phyloP scores from a whole-genome alignment of 2,797 vertebrate species.

The Bryconaethiops microstoma region DNA sequence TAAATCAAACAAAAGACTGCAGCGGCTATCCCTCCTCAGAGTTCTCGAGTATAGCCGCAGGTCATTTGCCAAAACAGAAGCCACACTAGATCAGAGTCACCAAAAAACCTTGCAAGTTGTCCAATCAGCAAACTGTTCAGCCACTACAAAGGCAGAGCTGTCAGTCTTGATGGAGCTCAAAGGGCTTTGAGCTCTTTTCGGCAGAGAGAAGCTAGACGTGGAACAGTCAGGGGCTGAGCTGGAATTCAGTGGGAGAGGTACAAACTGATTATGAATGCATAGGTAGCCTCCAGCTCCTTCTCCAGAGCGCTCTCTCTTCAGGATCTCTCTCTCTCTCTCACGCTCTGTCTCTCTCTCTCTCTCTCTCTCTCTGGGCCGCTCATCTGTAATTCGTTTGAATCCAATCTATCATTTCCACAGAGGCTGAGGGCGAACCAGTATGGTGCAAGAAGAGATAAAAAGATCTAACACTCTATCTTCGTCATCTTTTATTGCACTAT shows the following conservation, averaged over 20 bases:
- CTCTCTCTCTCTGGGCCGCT: slow-evolving; percentile 17
- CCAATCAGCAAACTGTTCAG: slow-evolving; percentile 40
- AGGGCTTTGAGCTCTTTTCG: slow-evolving; percentile 38
- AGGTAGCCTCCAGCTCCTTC: slow-evolving; percentile 54
- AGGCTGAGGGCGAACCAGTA: slow-evolving; percentile 5
- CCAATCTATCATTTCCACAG: slow-evolving; percentile 44
- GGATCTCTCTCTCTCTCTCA: slow-evolving; percentile 31
- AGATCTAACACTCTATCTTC: slow-evolving; percentile 35
- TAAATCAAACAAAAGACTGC: slow-evolving; percentile 9
- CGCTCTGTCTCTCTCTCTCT: slow-evolving; percentile 14
- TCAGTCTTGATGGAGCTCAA: slow-evolving; percentile 33
- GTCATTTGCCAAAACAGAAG: slow-evolving; percentile 46
- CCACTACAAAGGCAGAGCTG: slow-evolving; percentile 50
- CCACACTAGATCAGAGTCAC: slow-evolving; percentile 20
- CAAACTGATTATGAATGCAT: slow-evolving; percentile 68
- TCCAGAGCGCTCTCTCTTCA: slow-evolving; percentile 56
- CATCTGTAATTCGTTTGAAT: slow-evolving; percentile 53
- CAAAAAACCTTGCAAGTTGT: slow-evolving; percentile 30
- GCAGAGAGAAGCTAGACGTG: slow-evolving; percentile 29
- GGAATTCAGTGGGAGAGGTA: slow-evolving; percentile 64
- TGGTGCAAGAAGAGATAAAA: slow-evolving; percentile 30
- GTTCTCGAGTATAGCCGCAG: slow-evolving; percentile 38
- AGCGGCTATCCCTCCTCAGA: slow-evolving; percentile 22
- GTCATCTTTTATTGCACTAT: slow-evolving; percentile 32
- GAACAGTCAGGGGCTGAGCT: slow-evolving; percentile 45